phyloP scores from a whole-genome alignment of 2,113 vertebrate species.

The Hippocampus abdominalis region DNA sequence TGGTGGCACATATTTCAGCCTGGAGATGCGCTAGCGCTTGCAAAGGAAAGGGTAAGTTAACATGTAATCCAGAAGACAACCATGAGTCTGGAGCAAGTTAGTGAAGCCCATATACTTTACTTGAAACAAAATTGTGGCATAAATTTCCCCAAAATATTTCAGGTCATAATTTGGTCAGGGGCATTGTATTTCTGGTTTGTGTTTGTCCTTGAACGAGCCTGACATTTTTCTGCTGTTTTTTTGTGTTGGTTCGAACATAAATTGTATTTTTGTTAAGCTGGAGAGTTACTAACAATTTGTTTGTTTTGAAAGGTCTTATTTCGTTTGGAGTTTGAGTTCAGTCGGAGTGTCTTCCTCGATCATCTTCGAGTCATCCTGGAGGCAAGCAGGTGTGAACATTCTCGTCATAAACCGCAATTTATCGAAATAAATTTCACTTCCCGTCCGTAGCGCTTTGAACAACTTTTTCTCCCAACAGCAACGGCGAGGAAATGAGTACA shows the following conservation, averaged over 20 bases:
- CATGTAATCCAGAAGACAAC: too few species aligned
- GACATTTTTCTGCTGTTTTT: background rate
- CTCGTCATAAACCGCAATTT: background rate
- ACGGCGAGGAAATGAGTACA: slow-evolving; percentile 83
- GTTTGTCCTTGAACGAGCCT: background rate
- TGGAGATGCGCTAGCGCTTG: too few species aligned
- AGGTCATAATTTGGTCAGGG: too few species aligned
- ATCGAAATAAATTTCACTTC: background rate
- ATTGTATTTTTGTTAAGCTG: background rate
- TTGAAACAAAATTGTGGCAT: too few species aligned
- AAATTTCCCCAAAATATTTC: too few species aligned
- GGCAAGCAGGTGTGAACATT: slow-evolving; percentile 74
- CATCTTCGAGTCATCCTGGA: slow-evolving; percentile 78
- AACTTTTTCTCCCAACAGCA: slow-evolving; percentile 66
- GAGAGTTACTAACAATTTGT: slow-evolving; percentile 7
- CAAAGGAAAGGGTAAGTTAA: too few species aligned
- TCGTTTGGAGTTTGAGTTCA: slow-evolving; percentile 94
- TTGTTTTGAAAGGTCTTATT: slow-evolving; percentile 76
- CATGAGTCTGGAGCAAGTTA: too few species aligned
- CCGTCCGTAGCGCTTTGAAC: slow-evolving; percentile 1
- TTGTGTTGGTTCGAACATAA: background rate
- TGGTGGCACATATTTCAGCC: too few species aligned
- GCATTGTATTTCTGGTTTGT: background rate
- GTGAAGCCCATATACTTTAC: too few species aligned
- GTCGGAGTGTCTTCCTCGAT: slow-evolving; percentile 79